phyloP scores from a whole-genome alignment of 1,140 invertebrate species.

The Pseudomyrmex dendroicus region DNA sequence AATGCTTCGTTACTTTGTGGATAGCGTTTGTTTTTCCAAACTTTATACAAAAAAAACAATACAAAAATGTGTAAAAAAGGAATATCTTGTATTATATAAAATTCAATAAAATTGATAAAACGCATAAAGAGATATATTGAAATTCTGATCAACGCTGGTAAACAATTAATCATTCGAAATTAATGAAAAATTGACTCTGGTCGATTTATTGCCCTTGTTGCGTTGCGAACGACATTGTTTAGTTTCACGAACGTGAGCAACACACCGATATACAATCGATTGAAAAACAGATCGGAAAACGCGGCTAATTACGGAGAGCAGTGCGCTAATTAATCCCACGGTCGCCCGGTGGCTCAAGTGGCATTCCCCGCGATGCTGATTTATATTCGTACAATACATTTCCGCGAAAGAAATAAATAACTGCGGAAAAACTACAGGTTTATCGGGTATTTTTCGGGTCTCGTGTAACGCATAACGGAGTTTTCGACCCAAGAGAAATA shows the following conservation, averaged over 20 bases:
- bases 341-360: constrained; percentile 6
- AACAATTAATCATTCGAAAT: constrained; percentile 9
- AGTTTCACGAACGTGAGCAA: neutral
- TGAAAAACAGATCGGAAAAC: constrained; percentile 14
- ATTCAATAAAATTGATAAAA: neutral
- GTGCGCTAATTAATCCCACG: constrained; percentile 39
- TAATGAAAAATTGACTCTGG: constrained; percentile 34
- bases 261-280: constrained; percentile 11
- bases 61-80: too few species aligned
- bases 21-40: neutral
- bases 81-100: neutral
- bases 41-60: constrained; percentile 12
- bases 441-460: constrained; percentile 8
- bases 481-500: neutral
- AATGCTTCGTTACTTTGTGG: neutral
- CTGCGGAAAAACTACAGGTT: neutral
- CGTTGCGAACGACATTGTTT: neutral
- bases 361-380: constrained; percentile 4
- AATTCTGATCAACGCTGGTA: constrained; percentile 2
- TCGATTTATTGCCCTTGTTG: constrained; percentile 4
- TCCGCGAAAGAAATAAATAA: constrained; percentile 23
- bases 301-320: constrained; percentile 31
- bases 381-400: constrained; percentile 28
- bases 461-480: neutral
- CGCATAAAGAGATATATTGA: neutral